Base-by-base conservation (phyloP, 2,888 invertebrate genomes). In the Rhodophaea formosa region DNA sequence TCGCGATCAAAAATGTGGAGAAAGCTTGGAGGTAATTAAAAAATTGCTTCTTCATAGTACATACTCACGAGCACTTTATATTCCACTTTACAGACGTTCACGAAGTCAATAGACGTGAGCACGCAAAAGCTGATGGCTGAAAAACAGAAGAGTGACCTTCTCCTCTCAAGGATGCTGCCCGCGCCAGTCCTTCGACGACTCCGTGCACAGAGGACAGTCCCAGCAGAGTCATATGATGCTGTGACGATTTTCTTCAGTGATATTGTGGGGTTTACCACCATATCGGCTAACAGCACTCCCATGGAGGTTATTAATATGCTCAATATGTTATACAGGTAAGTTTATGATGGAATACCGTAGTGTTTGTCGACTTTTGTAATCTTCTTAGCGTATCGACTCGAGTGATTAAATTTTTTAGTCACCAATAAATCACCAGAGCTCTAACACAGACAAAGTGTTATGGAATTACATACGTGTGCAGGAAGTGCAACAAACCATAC, bases 191-290 rank as follows among this genome's bases (percentile, higher is more conserved):
- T 93, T 8, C 77, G 83, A 56, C 83, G 93, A 56, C 77, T 93
- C n/a, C 80, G 92, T 7, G 91, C 92, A 0, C 91, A 92, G 67
- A 80, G 86, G 51, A 84, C 93, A 15, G 94, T 94, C 0, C 91
- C 92, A 0, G 95, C 95, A 0, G 94, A 95, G 72, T 90, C 92
- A 0, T 95, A 93, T 69, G 93, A 94, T 57, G 92, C 93, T 0
- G 95, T 94, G 51, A 95, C 95, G 1, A 94, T 95, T 60, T 95
- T 94, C 87, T 95, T 95, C 82, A 94, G 94, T 60, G 94, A 95
- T 63, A 94, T 95, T 61, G 94, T 94, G 30, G 94, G 94, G 3
- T 95, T 95, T 74, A 95, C 95, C 3, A 86, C 84, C 51, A 91
- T 95, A 60, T 93, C 94, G 0, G 93, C 94, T 0, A 84, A 77